Evolutionary conservation across 2,888 invertebrate genomes (phyloP).

Genomic region (Scrobipalpa costella): DNA sequence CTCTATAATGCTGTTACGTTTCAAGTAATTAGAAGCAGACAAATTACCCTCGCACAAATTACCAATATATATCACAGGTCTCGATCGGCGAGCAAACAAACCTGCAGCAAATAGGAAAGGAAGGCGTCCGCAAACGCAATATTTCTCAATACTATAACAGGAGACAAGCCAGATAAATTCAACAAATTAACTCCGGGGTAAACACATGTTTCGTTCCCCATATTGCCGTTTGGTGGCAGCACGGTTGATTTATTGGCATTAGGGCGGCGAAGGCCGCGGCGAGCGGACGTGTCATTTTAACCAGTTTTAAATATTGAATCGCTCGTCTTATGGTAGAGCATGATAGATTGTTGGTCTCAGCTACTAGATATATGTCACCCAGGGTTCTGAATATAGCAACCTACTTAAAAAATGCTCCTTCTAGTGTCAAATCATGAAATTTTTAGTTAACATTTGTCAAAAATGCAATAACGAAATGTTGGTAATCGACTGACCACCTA

Average conservation of each 20-base stretch:
- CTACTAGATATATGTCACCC: neutral
- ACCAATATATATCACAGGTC: conserved; percentile 2
- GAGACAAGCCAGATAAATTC: conserved; percentile 76
- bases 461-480: too few species aligned
- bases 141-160: conserved; percentile 72
- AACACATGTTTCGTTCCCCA: conserved; percentile 79
- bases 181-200: conserved; percentile 79
- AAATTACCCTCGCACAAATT: neutral
- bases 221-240: conserved; percentile 76
- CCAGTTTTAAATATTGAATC: conserved; percentile 35
- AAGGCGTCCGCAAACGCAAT: conserved; percentile 57
- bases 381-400: too few species aligned
- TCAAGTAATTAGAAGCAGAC: neutral
- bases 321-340: neutral
- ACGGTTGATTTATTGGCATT: conserved; percentile 72
- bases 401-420: too few species aligned
- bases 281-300: conserved; percentile 51
- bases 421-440: too few species aligned
- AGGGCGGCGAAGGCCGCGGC: conserved; percentile 54
- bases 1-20: too few species aligned
- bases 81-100: conserved; percentile 26
- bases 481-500: too few species aligned
- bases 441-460: too few species aligned
- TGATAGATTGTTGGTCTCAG: neutral
- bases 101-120: conserved; percentile 39